These are phyloP conservation scores for Aethina tumida DNA, from an alignment of 1,140 invertebrate species.

Conservation along the genomic window DNA sequence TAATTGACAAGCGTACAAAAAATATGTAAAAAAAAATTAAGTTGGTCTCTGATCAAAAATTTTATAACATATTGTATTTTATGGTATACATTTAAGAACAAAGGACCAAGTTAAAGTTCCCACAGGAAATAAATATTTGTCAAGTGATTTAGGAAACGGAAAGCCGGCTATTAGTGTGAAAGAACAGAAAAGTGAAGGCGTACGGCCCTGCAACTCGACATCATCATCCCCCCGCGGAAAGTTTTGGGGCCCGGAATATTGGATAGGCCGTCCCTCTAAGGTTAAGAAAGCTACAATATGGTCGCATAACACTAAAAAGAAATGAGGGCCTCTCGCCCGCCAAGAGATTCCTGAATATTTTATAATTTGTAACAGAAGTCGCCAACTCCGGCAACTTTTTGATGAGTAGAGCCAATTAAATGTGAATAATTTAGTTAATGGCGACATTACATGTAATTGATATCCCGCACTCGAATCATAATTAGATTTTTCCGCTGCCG, in stretches of 20 bases:
- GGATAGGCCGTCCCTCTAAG: conserved; percentile 10
- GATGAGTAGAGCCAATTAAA: conserved; percentile 35
- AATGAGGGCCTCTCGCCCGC: conserved; percentile 30
- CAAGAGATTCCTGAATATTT: conserved; percentile 34
- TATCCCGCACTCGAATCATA: conserved; percentile 27
- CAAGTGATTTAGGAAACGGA: no score
- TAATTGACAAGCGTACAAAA: no score
- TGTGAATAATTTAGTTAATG: conserved; percentile 36
- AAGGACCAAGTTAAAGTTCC: no score
- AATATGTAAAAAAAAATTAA: no score
- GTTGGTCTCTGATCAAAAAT: no score
- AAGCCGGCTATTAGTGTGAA: no score
- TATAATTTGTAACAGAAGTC: conserved; percentile 34
- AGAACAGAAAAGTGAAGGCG: no score
- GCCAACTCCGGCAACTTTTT: conserved; percentile 34
- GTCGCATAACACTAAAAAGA: conserved; percentile 34
- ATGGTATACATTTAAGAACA: no score
- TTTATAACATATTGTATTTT: no score
- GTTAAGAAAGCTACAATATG: conserved; percentile 31
- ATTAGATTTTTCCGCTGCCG: conserved; percentile 28
- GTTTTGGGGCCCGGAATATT: conserved; percentile 2
- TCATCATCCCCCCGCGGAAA: no score
- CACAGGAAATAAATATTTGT: no score
- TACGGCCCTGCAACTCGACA: no score
- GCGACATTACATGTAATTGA: conserved; percentile 34